phyloP scores from a whole-genome alignment of 2,888 invertebrate species.

The Ophioninae sp. region DNA sequence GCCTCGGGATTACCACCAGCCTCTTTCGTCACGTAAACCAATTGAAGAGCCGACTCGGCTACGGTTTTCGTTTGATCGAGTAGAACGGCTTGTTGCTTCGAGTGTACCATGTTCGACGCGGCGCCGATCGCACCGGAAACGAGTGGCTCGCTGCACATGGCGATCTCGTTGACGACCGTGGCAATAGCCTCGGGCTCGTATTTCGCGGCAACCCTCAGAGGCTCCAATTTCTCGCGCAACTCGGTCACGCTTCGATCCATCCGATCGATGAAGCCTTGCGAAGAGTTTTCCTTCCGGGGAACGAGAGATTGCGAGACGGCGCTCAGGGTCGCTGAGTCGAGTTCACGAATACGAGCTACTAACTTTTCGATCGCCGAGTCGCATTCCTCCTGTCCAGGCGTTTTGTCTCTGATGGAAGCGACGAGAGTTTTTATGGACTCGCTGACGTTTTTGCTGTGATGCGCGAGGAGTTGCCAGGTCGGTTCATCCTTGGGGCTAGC shows the following conservation, averaged over 20 bases:
- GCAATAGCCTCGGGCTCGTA: conserved; percentile 96
- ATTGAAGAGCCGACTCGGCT: conserved; percentile 93
- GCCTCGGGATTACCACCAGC: conserved; percentile 97
- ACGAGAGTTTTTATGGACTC: conserved; percentile 98
- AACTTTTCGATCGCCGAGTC: conserved; percentile 91
- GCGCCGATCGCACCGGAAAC: conserved; percentile 93
- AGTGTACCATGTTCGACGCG: conserved; percentile 93
- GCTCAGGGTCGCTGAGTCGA: conserved; percentile 94
- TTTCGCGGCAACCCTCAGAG: conserved; percentile 92
- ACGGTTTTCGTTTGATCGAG: conserved; percentile 97
- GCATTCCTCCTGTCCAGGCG: conserved; percentile 98
- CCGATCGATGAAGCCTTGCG: conserved; percentile 90
- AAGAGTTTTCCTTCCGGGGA: conserved; percentile 87
- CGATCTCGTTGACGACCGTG: conserved; percentile 90
- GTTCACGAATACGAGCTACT: conserved; percentile 87
- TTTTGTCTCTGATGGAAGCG: conserved; percentile 95
- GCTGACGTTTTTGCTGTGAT: conserved; percentile 96
- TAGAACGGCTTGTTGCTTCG: conserved; percentile 92
- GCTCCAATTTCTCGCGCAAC: conserved; percentile 92
- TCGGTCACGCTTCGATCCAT: conserved; percentile 91
- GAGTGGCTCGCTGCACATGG: conserved; percentile 92
- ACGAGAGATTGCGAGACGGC: conserved; percentile 91
- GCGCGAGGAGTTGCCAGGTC: conserved; percentile 96
- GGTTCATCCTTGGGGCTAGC: conserved; percentile 94
- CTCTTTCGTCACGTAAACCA: conserved; percentile 92